Base-by-base conservation (phyloP, 2,797 vertebrate genomes). In the Sylvilagus floridanus region DNA sequence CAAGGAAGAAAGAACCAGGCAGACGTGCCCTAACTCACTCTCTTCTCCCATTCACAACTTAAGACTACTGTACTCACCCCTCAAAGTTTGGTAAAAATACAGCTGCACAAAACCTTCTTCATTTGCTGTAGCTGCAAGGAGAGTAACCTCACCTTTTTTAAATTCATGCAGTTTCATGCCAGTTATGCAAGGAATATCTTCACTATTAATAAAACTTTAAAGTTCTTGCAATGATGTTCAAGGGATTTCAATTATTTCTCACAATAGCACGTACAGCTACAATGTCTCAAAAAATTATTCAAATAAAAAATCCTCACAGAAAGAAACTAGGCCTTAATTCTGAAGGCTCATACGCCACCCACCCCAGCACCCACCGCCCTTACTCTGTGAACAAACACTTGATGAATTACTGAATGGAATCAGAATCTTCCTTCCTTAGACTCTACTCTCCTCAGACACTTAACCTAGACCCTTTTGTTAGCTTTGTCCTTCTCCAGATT, bases 141-240 rank as follows among this genome's bases (percentile, higher is more conserved):
- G 11, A 91, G 62, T 65, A 78, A 83, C 26, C 7, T 11, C 30
- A 84, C 2, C 68, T 47, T 91, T 89, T 76, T 62, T 5, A 84
- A 71, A 93, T 47, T 92, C 17, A 85, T 54, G 37, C 13, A 32
- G 19, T 78, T 94, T 87, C 69, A 76, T 10, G 89, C 17, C 37
- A 91, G 17, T 69, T 92, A 83, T 63, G 47, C 30, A 76, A 94
- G 19, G 10, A 92, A 88, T 72, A 73, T 28, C n/a, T 87, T 90
- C 69, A 63, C 66, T 83, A 89, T 68, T 81, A 93, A 26, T 60
- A 77, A 85, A 57, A 90, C 50, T 84, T 82, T 94, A 88, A 92
- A 95, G 77, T 91, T n/a, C 30, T 66, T 60, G 22, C 5, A 92
- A n/a, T 94, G 26, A 94, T 76, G 37, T 62, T 95, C 32, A 85